Base-by-base conservation (phyloP, 1,140 invertebrate genomes). In the Drosophila mojavensis region DNA sequence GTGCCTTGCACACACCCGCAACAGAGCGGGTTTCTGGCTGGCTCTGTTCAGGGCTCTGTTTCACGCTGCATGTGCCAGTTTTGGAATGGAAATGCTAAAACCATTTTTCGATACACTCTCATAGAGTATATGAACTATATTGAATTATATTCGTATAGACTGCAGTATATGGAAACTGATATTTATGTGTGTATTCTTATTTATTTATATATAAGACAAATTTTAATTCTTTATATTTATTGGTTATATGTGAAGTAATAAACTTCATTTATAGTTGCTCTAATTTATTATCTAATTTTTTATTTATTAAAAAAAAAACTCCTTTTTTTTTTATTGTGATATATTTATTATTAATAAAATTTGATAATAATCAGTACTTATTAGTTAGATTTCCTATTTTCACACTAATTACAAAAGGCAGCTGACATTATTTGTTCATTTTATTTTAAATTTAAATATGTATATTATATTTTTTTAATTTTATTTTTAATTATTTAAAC, bases 51-150 rank as follows among this genome's bases (percentile, higher is more conserved):
- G 20, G 9, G 4, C 17, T 50, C 17, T 20, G 36, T 28, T 48
- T 30, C 26, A 28, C n/a, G 13, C 48, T 20, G 56, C 67, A 3
- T 47, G 63, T 75, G 60, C 65, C 71, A 75, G 71, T 77, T 77
- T 63, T 60, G 60, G 65, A 75, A 75, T 63, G 33, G 28, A 68
- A 69, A 74, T 61, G 56, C 41, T 67, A 33, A 68, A 74, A 50
- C 65, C 51, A 43, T 45, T 51, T 74, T 68, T 59, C 28, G 11
- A 11, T 30, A 58, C 47, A 24, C 48, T 53, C 4, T 56, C 1
- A 20, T 6, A 9, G n/a, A 6, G 15, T 10, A 20, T 11, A 20
- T 36, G 9, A 5, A 10, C 13, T 48, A 33, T 43, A 43, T 43
- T 15, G 3, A 4, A 5, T 43, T n/a, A 4, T 5, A 4, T 43